Percentiles rank a stretch among this genome's conserved stretches.
Evolutionary conservation across 2,888 invertebrate species (phyloP).

Genomic region (Nymphalis c-album): DNA sequence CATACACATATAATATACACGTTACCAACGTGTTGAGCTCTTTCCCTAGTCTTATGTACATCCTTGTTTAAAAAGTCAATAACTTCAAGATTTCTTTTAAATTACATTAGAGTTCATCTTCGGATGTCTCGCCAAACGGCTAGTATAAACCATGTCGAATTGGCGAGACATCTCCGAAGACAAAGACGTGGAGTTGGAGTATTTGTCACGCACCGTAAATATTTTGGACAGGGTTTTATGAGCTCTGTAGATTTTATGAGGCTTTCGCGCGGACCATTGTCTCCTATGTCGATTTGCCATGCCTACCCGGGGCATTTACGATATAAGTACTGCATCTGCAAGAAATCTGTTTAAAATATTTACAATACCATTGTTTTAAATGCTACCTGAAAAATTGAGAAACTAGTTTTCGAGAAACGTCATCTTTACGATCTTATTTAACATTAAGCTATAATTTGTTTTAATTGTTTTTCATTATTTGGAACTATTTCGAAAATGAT

Average conservation of each 20-base stretch:
- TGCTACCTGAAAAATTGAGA: slow-evolving; percentile 38
- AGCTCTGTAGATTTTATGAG: slow-evolving; percentile 73
- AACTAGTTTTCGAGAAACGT: slow-evolving; percentile 10
- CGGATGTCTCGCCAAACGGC: slow-evolving; percentile 17
- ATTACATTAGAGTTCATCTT: slow-evolving; percentile 13
- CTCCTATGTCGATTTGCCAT: slow-evolving; percentile 67
- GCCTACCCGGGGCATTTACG: slow-evolving; percentile 46
- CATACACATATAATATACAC: no score
- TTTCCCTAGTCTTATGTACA: no score
- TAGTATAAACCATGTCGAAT: slow-evolving; percentile 67
- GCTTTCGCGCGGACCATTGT: slow-evolving; percentile 72
- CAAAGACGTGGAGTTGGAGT: slow-evolving; percentile 55
- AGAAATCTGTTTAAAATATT: slow-evolving; percentile 37
- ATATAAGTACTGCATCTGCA: slow-evolving; percentile 44
- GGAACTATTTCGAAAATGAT: neutral
- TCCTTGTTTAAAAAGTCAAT: neutral
- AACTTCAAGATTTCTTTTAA: neutral
- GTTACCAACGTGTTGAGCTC: no score
- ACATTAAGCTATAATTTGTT: neutral
- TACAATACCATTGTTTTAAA: slow-evolving; percentile 32
- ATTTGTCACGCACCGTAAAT: slow-evolving; percentile 80
- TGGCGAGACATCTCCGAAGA: slow-evolving; percentile 67
- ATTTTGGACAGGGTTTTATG: slow-evolving; percentile 76
- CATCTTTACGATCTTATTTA: slow-evolving; percentile 4
- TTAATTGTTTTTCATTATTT: neutral